Evolutionary conservation across 2,797 vertebrate species (phyloP).

Genomic region (Mycteria americana): DNA sequence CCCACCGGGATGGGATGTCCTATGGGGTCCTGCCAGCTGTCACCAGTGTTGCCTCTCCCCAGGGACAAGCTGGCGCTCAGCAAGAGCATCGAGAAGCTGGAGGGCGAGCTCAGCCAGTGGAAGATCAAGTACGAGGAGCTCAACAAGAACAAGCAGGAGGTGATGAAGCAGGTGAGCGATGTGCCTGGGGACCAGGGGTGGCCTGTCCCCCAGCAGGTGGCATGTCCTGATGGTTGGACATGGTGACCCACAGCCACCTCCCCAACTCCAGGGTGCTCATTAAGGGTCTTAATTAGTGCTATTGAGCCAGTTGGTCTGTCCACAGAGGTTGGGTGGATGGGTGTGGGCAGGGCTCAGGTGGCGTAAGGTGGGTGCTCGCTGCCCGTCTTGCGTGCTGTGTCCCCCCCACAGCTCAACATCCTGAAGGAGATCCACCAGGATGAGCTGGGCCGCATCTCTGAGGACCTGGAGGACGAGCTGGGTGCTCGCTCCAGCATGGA

Average conservation of each 20-base stretch:
- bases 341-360: neutral
- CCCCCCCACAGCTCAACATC: slow-evolving; percentile 83
- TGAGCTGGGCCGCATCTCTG: slow-evolving; percentile 92
- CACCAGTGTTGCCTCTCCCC: neutral
- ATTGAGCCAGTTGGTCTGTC: neutral
- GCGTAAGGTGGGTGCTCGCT: neutral
- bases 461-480: slow-evolving; percentile 94
- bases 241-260: neutral
- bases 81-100: slow-evolving; percentile 93
- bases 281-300: neutral
- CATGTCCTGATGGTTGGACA: neutral
- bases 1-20: fast-evolving
- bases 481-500: slow-evolving; percentile 95
- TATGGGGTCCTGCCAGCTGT: neutral
- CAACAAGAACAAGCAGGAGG: slow-evolving; percentile 92
- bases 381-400: neutral
- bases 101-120: slow-evolving; percentile 91
- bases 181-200: neutral
- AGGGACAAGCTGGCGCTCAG: slow-evolving; percentile 92
- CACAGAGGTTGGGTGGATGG: fast-evolving
- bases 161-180: slow-evolving; percentile 88
- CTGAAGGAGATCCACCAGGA: slow-evolving; percentile 96
- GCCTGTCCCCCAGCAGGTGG: fast-evolving
- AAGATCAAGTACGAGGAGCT: slow-evolving; percentile 95
- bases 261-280: neutral